phyloP scores from a whole-genome alignment of 2,113 vertebrate genomes.

The Prochilodus magdalenae region DNA sequence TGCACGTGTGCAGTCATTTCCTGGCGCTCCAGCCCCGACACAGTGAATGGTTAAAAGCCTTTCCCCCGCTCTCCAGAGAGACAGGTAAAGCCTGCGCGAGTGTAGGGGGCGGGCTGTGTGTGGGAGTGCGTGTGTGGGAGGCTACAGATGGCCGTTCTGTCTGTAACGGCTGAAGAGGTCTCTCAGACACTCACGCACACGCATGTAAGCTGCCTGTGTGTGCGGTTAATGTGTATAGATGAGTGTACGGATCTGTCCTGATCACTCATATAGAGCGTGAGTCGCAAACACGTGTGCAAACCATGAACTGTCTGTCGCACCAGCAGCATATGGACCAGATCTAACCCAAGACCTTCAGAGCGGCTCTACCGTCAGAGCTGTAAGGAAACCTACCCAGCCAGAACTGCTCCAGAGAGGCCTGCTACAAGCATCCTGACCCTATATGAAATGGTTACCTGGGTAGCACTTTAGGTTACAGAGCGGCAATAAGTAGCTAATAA shows the following conservation, averaged over 20 bases:
- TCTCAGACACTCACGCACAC: constrained; percentile 14
- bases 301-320: background rate
- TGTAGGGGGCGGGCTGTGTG: background rate
- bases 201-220: background rate
- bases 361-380: too few species aligned
- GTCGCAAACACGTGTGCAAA: background rate
- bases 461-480: too few species aligned
- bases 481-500: too few species aligned
- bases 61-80: constrained; percentile 22
- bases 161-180: constrained; percentile 25
- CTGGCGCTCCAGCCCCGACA: constrained; percentile 19
- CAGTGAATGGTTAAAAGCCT: constrained; percentile 28
- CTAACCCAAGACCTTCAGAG: too few species aligned
- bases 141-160: constrained; percentile 44
- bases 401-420: too few species aligned
- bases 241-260: constrained; percentile 17
- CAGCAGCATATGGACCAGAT: too few species aligned
- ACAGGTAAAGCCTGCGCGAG: constrained; percentile 26
- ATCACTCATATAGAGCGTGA: constrained; percentile 4
- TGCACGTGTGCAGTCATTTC: background rate
- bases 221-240: background rate
- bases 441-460: too few species aligned
- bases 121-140: constrained; percentile 19
- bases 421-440: too few species aligned
- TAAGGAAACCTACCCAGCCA: too few species aligned